phyloP scores from a whole-genome alignment of 2,797 vertebrate genomes.

The Hydrophis major region DNA sequence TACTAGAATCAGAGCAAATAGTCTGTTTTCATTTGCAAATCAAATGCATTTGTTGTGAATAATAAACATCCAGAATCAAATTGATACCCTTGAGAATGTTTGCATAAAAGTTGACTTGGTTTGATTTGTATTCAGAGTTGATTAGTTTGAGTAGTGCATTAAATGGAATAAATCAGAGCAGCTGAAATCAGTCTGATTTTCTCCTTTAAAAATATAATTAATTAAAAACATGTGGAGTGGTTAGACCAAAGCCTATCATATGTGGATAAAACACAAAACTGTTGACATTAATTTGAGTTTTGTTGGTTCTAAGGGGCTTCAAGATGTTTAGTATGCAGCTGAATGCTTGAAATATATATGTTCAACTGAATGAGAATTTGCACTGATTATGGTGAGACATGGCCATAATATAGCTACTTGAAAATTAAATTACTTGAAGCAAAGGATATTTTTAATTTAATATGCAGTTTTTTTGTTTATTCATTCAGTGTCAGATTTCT shows the following conservation, averaged over 20 bases:
- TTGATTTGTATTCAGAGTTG: slow-evolving; percentile 19
- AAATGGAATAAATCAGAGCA: slow-evolving; percentile 12
- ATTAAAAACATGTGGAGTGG: neutral
- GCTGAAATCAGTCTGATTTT: slow-evolving; percentile 2
- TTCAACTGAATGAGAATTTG: neutral
- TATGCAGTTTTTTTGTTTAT: neutral
- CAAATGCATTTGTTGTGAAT: slow-evolving; percentile 9
- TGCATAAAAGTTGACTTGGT: neutral
- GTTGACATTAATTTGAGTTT: neutral
- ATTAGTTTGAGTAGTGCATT: neutral
- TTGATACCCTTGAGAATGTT: slow-evolving; percentile 7
- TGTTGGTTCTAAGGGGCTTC: neutral
- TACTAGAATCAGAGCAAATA: slow-evolving; percentile 15
- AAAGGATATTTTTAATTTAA: neutral
- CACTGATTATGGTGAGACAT: neutral
- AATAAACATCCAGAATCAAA: slow-evolving; percentile 8
- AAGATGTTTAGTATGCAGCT: neutral
- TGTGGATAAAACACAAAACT: neutral
- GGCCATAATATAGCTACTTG: neutral
- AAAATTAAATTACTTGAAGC: neutral
- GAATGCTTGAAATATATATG: neutral
- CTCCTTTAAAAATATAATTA: neutral
- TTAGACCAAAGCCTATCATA: neutral
- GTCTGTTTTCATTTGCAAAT: neutral
- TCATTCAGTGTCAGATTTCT: neutral